Percentiles rank a stretch among this genome's conserved stretches.
phyloP scores from a whole-genome alignment of 2,797 vertebrate species.

The Takifugu ocellatus region DNA sequence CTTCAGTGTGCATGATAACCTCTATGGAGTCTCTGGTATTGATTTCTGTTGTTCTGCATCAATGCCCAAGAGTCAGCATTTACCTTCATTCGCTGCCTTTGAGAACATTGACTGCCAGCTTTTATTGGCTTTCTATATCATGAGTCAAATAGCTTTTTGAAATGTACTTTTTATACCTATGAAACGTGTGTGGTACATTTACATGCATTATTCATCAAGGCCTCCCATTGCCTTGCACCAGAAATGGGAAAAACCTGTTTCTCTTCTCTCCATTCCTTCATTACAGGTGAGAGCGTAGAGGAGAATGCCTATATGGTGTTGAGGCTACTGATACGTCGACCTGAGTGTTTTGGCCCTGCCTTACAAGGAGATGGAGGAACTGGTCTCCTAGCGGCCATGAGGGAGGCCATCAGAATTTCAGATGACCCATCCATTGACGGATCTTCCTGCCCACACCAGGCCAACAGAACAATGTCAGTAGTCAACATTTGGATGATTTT shows the following conservation, averaged over 20 bases:
- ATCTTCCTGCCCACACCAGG: conserved; percentile 75
- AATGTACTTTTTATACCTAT: neutral
- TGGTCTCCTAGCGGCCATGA: conserved; percentile 87
- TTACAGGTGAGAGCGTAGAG: conserved; percentile 90
- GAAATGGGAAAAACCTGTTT: neutral
- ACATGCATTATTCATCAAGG: neutral
- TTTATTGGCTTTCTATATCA: conserved; percentile 6
- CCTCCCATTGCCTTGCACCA: too few species aligned
- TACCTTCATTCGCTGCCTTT: conserved; percentile 27
- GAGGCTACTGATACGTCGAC: conserved; percentile 87
- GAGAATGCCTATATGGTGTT: conserved; percentile 94
- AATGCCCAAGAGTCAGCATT: conserved; percentile 22
- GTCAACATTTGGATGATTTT: conserved; percentile 1
- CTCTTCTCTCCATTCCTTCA: conserved; percentile 1
- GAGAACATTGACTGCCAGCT: conserved; percentile 24
- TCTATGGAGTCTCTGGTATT: conserved; percentile 18
- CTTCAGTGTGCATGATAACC: conserved; percentile 31
- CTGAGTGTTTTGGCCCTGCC: conserved; percentile 94
- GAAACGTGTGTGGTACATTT: too few species aligned
- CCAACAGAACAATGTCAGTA: conserved; percentile 76
- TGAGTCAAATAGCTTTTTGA: conserved; percentile 4
- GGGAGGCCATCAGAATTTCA: conserved; percentile 91
- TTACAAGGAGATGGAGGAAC: conserved; percentile 88
- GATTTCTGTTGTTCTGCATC: conserved; percentile 38
- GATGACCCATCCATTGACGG: conserved; percentile 85